Percentiles rank a stretch among this genome's conserved stretches.
Evolutionary conservation across 2,888 invertebrate species (phyloP).

Genomic region (Caenorhabditis sinica): DNA sequence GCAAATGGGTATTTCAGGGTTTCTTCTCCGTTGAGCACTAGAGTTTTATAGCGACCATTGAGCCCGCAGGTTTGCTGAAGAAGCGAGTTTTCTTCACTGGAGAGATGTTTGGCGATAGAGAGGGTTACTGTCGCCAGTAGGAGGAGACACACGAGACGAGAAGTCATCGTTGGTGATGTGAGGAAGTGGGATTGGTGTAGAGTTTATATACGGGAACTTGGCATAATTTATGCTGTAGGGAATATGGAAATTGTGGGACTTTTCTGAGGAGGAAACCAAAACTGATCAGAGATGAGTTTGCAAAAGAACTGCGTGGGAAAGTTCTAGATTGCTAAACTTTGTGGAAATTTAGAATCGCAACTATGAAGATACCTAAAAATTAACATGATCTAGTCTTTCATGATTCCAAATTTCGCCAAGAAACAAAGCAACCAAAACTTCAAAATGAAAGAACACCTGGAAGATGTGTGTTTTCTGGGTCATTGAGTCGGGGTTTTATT

Average conservation of each 20-base stretch:
- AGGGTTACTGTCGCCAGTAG: constrained; percentile 1
- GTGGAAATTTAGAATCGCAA: not conserved
- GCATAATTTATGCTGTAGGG: not conserved
- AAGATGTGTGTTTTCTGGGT: constrained; percentile 52
- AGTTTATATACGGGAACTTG: not conserved
- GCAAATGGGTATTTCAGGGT: constrained; percentile 30
- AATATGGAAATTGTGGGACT: constrained; percentile 1
- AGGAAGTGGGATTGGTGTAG: not conserved
- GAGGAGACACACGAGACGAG: not conserved
- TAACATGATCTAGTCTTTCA: not conserved
- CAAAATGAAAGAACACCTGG: constrained; percentile 49
- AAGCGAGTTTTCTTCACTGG: not conserved
- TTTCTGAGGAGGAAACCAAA: not conserved
- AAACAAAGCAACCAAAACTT: not conserved
- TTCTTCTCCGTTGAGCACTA: not conserved
- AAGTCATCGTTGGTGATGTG: constrained; percentile 3
- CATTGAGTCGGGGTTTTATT: constrained; percentile 30
- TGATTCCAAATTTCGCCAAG: too few species aligned
- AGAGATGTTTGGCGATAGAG: not conserved
- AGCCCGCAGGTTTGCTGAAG: constrained; percentile 19
- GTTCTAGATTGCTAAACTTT: not conserved
- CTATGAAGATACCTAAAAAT: not conserved
- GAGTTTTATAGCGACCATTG: not conserved
- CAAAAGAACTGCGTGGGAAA: constrained; percentile 5
- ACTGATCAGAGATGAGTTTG: not conserved